Percentiles rank a stretch among this genome's conserved stretches.
These are phyloP conservation scores for Clunio marinus DNA, from an alignment of 2,888 invertebrate species.

Conservation along the genomic window DNA sequence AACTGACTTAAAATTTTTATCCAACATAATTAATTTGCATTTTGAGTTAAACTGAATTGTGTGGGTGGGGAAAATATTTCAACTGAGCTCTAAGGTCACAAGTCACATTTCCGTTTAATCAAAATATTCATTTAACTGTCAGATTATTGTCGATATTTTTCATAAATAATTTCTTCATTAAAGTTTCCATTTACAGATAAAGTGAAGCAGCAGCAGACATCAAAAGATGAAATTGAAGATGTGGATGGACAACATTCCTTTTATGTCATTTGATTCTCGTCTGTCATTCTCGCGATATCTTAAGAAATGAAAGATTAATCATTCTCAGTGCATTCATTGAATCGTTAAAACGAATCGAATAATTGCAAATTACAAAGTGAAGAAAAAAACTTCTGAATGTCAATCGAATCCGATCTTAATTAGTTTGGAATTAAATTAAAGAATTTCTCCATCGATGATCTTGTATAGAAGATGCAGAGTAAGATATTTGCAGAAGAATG, in stretches of 20 bases:
- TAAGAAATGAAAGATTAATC: not conserved
- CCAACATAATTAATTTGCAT: slow-evolving; percentile 2
- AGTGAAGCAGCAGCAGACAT: not conserved
- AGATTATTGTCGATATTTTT: not conserved
- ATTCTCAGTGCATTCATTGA: not conserved
- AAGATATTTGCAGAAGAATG: no score
- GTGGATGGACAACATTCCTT: not conserved
- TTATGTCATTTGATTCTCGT: not conserved
- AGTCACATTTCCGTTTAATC: not conserved
- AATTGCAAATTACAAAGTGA: not conserved
- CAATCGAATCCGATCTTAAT: slow-evolving; percentile 9
- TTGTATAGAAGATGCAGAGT: no score
- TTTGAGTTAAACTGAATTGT: not conserved
- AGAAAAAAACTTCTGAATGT: not conserved
- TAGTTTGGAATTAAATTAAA: not conserved
- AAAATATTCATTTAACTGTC: not conserved
- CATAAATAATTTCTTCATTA: slow-evolving; percentile 16
- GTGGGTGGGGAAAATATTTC: not conserved
- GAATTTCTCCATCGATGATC: not conserved
- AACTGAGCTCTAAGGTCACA: slow-evolving; percentile 8
- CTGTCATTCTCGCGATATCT: no score
- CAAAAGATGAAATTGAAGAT: slow-evolving; percentile 1
- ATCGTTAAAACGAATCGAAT: not conserved
- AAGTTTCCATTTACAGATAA: slow-evolving; percentile 6
- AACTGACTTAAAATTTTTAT: not conserved